Evolutionary conservation across 2,113 vertebrate species (phyloP).

Genomic region (Sturnus vulgaris): DNA sequence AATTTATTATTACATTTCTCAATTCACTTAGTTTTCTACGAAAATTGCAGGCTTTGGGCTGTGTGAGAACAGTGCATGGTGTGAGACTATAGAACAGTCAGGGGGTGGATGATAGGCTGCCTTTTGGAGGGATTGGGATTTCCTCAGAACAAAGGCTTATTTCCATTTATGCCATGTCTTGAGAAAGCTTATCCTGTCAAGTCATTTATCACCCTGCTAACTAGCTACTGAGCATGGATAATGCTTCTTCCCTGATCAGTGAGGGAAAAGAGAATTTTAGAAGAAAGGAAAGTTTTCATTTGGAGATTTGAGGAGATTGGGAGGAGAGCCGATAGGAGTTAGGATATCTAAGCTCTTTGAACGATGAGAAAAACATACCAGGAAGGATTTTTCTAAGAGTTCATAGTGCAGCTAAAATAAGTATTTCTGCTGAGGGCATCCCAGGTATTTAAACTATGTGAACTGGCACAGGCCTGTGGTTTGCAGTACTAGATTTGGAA

Average conservation of each 20-base stretch:
- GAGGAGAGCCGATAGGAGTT: conserved; percentile 5
- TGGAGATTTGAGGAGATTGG: neutral
- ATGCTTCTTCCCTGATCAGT: conserved; percentile 8
- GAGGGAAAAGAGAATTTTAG: neutral
- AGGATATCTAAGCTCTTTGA: conserved; percentile 25
- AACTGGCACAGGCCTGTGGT: neutral
- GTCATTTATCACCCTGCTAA: conserved; percentile 18
- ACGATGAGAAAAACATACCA: neutral
- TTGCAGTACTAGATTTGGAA: neutral
- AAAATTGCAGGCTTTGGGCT: neutral
- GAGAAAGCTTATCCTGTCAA: conserved; percentile 32
- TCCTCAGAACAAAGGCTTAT: conserved; percentile 14
- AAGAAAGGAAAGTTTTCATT: conserved; percentile 24
- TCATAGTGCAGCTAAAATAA: neutral
- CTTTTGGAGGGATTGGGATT: neutral
- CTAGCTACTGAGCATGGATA: conserved; percentile 6
- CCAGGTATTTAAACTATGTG: neutral
- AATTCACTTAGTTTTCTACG: neutral
- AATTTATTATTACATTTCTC: neutral
- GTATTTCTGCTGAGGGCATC: neutral
- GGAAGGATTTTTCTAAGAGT: conserved; percentile 10
- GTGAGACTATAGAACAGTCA: neutral
- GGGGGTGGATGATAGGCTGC: neutral
- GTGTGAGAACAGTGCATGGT: neutral
- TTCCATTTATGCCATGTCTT: neutral